Evolutionary conservation across 2,888 invertebrate species (phyloP).

Genomic region (Stratiomys singularior): DNA sequence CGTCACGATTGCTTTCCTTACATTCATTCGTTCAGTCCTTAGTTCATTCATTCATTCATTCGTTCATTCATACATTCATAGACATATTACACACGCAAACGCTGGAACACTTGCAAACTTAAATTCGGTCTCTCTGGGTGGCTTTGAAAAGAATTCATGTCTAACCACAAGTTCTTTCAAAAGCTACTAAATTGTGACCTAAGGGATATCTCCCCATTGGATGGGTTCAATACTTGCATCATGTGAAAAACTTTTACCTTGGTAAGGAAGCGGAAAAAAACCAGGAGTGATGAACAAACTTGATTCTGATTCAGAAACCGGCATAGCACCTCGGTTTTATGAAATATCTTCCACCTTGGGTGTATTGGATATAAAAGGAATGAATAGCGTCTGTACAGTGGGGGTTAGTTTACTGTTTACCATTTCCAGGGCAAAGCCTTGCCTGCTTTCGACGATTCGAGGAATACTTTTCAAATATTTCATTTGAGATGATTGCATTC

Average conservation of each 20-base stretch:
- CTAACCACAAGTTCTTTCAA: constrained; percentile 34
- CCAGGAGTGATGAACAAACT: constrained; percentile 9
- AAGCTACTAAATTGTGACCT: constrained; percentile 25
- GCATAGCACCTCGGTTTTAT: constrained; percentile 18
- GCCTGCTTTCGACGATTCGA: constrained; percentile 33
- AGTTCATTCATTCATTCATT: no score
- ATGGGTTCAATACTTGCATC: background rate
- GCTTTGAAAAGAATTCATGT: constrained; percentile 33
- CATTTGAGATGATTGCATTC: constrained; percentile 42
- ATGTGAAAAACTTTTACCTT: background rate
- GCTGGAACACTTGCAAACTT: no score
- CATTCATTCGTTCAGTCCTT: no score
- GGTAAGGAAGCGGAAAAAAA: background rate
- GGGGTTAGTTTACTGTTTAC: constrained; percentile 38
- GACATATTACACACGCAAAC: background rate
- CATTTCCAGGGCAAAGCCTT: constrained; percentile 27
- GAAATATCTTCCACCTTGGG: background rate
- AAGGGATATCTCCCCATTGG: constrained; percentile 24
- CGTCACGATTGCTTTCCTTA: no score
- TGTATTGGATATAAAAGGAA: background rate
- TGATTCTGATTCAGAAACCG: background rate
- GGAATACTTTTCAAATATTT: constrained; percentile 42
- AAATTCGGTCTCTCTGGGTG: background rate
- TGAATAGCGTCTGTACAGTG: constrained; percentile 1
- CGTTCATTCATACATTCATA: no score